Conservation (phyloP, 2,888 invertebrate genomes). For the Acronicta leporina region DNA sequence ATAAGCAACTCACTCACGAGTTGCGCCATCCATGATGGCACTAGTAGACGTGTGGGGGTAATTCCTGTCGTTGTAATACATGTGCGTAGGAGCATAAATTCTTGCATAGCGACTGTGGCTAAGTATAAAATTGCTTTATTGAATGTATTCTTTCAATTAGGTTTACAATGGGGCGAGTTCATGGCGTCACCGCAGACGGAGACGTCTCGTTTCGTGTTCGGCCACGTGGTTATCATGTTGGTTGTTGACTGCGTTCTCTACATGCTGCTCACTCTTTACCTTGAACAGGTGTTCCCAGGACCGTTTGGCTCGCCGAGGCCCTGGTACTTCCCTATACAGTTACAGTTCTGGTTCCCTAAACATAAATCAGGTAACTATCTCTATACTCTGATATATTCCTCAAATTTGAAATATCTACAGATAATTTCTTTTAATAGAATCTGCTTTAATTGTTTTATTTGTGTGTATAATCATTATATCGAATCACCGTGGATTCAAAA, state of each 20-base stretch:
- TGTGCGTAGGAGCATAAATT: constrained; percentile 42
- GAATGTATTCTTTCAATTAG: constrained; percentile 64
- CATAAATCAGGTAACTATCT: constrained; percentile 53
- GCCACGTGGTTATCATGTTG: constrained; percentile 92
- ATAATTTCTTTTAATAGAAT: too few species aligned
- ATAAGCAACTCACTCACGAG: too few species aligned
- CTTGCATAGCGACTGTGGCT: constrained; percentile 30
- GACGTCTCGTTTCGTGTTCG: constrained; percentile 91
- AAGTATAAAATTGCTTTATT: constrained; percentile 41
- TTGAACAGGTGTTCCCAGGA: constrained; percentile 96
- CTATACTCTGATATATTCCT: constrained; percentile 5
- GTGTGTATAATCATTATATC: too few species aligned
- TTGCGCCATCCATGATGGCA: too few species aligned
- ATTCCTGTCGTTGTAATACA: constrained; percentile 24
- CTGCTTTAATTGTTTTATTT: too few species aligned
- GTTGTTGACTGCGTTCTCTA: constrained; percentile 92
- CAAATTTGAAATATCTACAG: too few species aligned
- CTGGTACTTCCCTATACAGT: constrained; percentile 94
- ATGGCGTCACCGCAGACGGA: constrained; percentile 90
- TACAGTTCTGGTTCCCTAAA: constrained; percentile 86
- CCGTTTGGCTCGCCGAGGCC: constrained; percentile 94
- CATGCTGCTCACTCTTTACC: constrained; percentile 93
- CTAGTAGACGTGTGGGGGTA: constrained; percentile 15
- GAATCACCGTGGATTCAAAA: too few species aligned
- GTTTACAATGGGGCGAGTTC: constrained; percentile 91